Conservation (phyloP, 1,140 invertebrate genomes). For the Cherax destructor region DNA sequence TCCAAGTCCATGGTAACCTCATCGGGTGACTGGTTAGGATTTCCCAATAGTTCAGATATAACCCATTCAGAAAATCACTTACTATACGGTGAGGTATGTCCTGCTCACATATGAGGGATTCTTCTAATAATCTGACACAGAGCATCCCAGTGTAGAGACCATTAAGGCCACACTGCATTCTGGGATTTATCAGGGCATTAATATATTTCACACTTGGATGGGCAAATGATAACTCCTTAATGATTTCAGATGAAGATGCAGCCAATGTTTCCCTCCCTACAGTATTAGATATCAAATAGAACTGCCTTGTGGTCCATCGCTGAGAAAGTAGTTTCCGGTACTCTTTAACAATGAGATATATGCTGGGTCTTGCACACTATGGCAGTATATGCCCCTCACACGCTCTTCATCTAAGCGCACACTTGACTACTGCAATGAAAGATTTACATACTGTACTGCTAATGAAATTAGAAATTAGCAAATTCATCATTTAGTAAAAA, state of each 20-base stretch:
- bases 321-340: slow-evolving; percentile 45
- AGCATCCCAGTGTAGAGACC: slow-evolving; percentile 57
- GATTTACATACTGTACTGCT: not conserved
- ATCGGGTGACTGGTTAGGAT: slow-evolving; percentile 24
- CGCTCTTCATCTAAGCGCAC: slow-evolving; percentile 36
- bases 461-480: not conserved
- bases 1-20: slow-evolving; percentile 59
- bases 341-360: slow-evolving; percentile 36
- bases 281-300: slow-evolving; percentile 46
- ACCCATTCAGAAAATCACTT: slow-evolving; percentile 38
- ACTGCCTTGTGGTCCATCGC: slow-evolving; percentile 42
- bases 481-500: not conserved
- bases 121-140: slow-evolving; percentile 54
- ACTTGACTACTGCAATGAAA: slow-evolving; percentile 48
- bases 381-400: slow-evolving; percentile 51
- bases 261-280: slow-evolving; percentile 33
- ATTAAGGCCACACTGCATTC: slow-evolving; percentile 56
- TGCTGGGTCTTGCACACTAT: slow-evolving; percentile 30
- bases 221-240: slow-evolving; percentile 44
- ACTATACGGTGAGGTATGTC: slow-evolving; percentile 35
- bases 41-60: slow-evolving; percentile 34
- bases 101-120: slow-evolving; percentile 46
- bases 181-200: slow-evolving; percentile 60
- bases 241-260: slow-evolving; percentile 46
- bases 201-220: slow-evolving; percentile 59